phyloP scores from a whole-genome alignment of 2,888 invertebrate genomes.

The Drosophila borborema region DNA sequence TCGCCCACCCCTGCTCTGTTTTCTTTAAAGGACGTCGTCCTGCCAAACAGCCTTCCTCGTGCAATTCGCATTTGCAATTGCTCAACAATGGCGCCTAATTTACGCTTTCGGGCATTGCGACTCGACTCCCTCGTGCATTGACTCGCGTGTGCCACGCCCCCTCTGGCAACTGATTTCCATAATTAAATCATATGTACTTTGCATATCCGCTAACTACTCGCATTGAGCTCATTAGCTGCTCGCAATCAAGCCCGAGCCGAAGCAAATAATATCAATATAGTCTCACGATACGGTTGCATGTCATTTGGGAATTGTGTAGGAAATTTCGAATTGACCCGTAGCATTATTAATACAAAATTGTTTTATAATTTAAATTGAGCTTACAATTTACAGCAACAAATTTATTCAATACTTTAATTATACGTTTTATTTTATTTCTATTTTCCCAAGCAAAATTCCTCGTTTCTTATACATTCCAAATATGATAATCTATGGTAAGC shows the following conservation, averaged over 20 bases:
- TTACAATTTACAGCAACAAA: background rate
- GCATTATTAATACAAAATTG: background rate
- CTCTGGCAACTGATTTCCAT: constrained; percentile 51
- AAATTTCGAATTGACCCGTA: background rate
- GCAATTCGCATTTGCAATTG: constrained; percentile 55
- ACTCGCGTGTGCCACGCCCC: constrained; percentile 41
- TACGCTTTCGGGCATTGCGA: constrained; percentile 57
- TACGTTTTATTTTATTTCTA: no score
- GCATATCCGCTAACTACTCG: constrained; percentile 67
- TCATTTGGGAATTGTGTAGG: constrained; percentile 9
- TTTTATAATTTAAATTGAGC: background rate
- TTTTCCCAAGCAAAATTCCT: no score
- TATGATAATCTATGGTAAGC: no score
- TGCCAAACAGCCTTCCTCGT: constrained; percentile 21
- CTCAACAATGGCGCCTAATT: constrained; percentile 74
- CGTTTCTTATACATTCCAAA: no score
- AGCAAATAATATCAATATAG: constrained; percentile 46
- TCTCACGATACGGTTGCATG: constrained; percentile 2
- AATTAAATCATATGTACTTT: constrained; percentile 78
- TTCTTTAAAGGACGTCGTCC: constrained; percentile 28
- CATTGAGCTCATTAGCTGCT: constrained; percentile 74
- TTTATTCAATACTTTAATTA: no score
- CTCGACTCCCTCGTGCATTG: constrained; percentile 63
- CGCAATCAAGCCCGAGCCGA: constrained; percentile 56
- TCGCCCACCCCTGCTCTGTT: background rate